These are phyloP conservation scores for Heliconius hortense DNA, from an alignment of 2,888 invertebrate genomes.

Conservation along the genomic window DNA sequence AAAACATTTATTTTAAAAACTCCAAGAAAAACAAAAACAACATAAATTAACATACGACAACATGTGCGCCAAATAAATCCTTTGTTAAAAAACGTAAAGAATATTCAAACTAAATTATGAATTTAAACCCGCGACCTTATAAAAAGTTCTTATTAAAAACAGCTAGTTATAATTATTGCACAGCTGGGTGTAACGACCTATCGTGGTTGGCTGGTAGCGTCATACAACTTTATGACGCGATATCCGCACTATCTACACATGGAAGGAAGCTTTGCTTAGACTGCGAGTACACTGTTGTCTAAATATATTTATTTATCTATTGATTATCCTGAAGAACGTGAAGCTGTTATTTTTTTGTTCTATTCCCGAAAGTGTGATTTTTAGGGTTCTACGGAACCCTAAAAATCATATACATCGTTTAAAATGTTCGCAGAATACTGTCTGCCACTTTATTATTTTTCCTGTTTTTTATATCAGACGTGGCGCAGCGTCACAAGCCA, in stretches of 20 bases:
- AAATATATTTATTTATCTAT: background rate
- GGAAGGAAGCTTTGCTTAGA: slow-evolving; percentile 8
- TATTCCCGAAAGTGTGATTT: too few relatives aligned
- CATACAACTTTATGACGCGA: slow-evolving; percentile 19
- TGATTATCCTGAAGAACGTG: background rate
- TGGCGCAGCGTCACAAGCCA: too few relatives aligned
- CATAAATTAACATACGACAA: background rate
- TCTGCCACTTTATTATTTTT: too few relatives aligned
- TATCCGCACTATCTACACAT: slow-evolving; percentile 19
- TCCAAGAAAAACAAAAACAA: background rate
- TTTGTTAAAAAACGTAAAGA: background rate
- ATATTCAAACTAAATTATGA: background rate
- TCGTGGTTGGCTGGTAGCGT: slow-evolving; percentile 9
- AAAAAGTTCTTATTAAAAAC: slow-evolving; percentile 1
- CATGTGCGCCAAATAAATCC: background rate
- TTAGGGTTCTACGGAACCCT: too few relatives aligned
- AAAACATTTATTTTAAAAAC: too few relatives aligned
- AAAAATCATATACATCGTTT: too few relatives aligned
- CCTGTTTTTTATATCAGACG: too few relatives aligned
- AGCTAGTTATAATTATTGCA: slow-evolving; percentile 5
- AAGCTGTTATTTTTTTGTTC: too few relatives aligned
- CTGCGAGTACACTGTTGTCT: background rate
- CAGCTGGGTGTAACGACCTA: slow-evolving; percentile 13
- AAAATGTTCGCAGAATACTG: too few relatives aligned
- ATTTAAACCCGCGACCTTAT: background rate